Percentiles rank a stretch among this genome's conserved stretches.
Conservation (phyloP, 2,888 invertebrate genomes). For the Ashinkailepas kermadecensis region DNA sequence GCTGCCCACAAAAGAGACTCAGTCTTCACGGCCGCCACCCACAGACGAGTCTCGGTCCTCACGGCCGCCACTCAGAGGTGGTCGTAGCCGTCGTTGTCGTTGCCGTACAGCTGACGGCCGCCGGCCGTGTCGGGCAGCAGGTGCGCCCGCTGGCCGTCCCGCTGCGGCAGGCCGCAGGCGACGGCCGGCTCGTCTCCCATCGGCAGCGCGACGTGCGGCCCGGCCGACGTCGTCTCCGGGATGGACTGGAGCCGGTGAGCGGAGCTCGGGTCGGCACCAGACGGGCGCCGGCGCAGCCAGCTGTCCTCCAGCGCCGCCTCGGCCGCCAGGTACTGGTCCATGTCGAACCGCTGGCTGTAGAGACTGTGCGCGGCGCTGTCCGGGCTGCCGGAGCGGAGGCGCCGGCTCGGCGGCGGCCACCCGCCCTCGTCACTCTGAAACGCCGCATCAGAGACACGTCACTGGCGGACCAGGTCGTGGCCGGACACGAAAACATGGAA, state of each 20-base stretch:
- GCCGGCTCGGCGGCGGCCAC: neutral
- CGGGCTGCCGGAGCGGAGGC: neutral
- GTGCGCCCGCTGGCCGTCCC: no score
- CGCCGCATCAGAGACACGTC: no score
- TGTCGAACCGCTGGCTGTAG: conserved; percentile 22
- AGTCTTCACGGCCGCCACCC: no score
- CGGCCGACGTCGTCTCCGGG: neutral
- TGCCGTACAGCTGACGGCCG: neutral
- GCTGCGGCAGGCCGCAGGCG: no score
- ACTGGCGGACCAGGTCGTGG: no score
- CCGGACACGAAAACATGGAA: no score
- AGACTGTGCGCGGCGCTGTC: conserved; percentile 4
- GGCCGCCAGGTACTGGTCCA: conserved; percentile 22
- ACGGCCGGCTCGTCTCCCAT: no score
- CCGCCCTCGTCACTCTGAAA: no score
- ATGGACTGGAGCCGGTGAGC: neutral
- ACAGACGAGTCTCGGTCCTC: neutral
- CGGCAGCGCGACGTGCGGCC: neutral
- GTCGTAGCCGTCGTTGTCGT: conserved; percentile 4
- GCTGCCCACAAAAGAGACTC: no score
- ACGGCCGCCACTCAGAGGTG: neutral
- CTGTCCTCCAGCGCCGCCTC: conserved; percentile 1
- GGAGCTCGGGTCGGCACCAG: neutral
- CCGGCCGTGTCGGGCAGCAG: neutral
- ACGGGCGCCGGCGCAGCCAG: neutral